Conservation (phyloP, 1,140 invertebrate species). For the Periplaneta americana region DNA sequence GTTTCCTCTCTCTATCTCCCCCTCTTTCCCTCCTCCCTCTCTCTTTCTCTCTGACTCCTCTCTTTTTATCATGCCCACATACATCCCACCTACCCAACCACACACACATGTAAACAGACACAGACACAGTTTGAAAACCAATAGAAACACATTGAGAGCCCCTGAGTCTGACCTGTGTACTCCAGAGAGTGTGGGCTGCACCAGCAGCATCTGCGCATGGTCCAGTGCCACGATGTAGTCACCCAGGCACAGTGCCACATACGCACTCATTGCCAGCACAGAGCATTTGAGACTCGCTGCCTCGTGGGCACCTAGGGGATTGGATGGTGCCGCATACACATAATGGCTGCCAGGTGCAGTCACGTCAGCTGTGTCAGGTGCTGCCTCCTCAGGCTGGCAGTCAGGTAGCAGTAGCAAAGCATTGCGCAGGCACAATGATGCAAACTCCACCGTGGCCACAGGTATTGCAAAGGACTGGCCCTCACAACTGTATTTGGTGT, state of each 20-base stretch:
- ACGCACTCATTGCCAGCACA: conserved; percentile 72
- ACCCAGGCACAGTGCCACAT: conserved; percentile 77
- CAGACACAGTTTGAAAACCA: no score
- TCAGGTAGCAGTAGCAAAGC: conserved; percentile 57
- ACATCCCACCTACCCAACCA: no score
- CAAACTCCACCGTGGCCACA: conserved; percentile 85
- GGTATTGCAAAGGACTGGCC: conserved; percentile 75
- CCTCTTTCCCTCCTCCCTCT: no score
- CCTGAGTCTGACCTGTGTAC: conserved; percentile 65
- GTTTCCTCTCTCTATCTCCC: no score
- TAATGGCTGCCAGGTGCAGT: not conserved
- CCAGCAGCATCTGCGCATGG: conserved; percentile 63
- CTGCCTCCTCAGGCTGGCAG: not conserved
- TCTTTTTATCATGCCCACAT: no score
- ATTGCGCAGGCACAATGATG: conserved; percentile 79
- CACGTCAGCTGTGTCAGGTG: not conserved
- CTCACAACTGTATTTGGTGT: conserved; percentile 45
- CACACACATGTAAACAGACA: no score
- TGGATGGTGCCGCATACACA: conserved; percentile 17
- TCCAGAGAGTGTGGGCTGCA: conserved; percentile 55
- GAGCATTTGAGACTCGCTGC: conserved; percentile 41
- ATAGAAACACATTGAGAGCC: no score
- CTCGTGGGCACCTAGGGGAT: conserved; percentile 12
- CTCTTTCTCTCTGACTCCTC: no score
- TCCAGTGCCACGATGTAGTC: conserved; percentile 78